phyloP scores from a whole-genome alignment of 2,888 invertebrate species.

The Salpingus planirostris region DNA sequence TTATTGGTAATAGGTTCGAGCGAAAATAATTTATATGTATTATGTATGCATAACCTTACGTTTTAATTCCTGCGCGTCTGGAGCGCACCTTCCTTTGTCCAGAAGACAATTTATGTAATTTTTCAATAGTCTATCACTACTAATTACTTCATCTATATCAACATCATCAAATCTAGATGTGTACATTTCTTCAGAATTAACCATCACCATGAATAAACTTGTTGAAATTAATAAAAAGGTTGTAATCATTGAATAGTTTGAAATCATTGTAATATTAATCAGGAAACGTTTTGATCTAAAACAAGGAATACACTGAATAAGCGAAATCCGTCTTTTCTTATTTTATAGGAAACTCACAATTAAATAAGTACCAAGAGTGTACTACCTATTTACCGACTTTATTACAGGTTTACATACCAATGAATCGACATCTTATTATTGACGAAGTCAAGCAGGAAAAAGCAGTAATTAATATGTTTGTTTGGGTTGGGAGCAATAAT shows the following conservation, averaged over 20 bases:
- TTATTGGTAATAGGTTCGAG: neutral
- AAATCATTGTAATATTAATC: too few species aligned
- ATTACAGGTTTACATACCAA: too few species aligned
- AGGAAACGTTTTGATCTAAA: too few species aligned
- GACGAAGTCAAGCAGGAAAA: neutral
- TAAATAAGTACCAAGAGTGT: too few species aligned
- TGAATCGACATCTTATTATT: too few species aligned
- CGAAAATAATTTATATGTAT: neutral
- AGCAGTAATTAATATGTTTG: neutral
- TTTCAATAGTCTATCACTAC: constrained; percentile 54
- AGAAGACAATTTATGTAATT: constrained; percentile 61
- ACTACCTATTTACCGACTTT: too few species aligned
- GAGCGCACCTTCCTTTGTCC: constrained; percentile 55
- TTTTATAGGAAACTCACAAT: too few species aligned
- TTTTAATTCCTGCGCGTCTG: constrained; percentile 55
- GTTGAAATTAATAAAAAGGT: neutral
- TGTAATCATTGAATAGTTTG: too few species aligned
- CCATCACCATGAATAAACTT: too few species aligned
- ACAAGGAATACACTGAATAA: too few species aligned
- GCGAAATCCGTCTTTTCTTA: too few species aligned
- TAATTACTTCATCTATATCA: constrained; percentile 57
- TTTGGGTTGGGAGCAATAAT: too few species aligned
- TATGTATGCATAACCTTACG: constrained; percentile 31
- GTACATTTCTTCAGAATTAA: constrained; percentile 41
- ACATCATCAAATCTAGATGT: constrained; percentile 63